phyloP scores from a whole-genome alignment of 2,113 vertebrate species.

The Ptilorrhoa leucosticta region DNA sequence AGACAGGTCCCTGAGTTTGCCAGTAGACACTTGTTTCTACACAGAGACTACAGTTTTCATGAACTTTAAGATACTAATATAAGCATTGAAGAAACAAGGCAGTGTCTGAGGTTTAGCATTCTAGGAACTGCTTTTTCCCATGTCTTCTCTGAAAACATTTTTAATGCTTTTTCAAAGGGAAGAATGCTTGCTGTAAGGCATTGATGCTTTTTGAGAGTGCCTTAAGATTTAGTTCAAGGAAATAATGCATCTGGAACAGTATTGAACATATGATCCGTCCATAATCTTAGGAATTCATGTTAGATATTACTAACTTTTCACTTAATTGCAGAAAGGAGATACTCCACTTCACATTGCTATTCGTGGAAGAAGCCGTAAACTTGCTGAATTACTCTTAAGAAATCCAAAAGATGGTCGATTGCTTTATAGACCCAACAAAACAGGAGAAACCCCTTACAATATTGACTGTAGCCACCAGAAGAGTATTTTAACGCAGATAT shows the following conservation, averaged over 20 bases:
- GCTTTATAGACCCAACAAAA: slow-evolving; percentile 95
- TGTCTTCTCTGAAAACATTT: background rate
- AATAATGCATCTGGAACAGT: background rate
- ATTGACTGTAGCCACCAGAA: slow-evolving; percentile 99
- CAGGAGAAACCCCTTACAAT: slow-evolving; percentile 96
- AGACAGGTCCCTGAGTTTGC: background rate
- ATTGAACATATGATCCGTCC: background rate
- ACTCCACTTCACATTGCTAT: slow-evolving; percentile 96
- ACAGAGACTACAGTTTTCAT: background rate
- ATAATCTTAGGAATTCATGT: background rate
- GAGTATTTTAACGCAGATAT: slow-evolving; percentile 98
- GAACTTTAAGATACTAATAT: background rate
- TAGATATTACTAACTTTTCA: background rate
- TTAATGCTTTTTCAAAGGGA: background rate
- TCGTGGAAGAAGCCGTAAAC: slow-evolving; percentile 91
- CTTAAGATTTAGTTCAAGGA: background rate
- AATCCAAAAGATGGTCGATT: slow-evolving; percentile 97
- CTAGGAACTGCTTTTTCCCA: background rate
- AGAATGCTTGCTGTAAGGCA: background rate
- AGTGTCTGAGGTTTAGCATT: background rate
- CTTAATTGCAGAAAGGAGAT: slow-evolving; percentile 87
- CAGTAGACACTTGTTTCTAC: background rate
- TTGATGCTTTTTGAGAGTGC: background rate
- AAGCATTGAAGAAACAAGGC: background rate
- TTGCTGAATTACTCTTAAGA: slow-evolving; percentile 92